Evolutionary conservation across 2,888 invertebrate genomes (phyloP).

Genomic region (Euphydryas editha): DNA sequence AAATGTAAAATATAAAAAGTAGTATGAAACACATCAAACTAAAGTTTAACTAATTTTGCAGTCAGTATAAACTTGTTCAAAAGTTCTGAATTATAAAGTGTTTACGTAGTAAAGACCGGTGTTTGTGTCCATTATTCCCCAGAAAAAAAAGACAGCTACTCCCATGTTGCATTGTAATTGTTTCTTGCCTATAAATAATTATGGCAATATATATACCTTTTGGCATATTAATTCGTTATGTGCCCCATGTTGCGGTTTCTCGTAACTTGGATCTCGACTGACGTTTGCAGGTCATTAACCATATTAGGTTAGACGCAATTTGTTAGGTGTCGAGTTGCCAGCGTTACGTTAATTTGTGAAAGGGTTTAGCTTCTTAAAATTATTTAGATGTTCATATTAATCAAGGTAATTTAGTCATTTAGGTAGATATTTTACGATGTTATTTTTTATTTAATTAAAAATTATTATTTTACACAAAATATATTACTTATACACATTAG

Average conservation of each 20-base stretch:
- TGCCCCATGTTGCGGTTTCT: conserved; percentile 8
- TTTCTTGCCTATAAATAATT: background rate
- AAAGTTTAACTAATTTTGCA: conserved; percentile 1
- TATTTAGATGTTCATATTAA: background rate
- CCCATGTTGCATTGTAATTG: background rate
- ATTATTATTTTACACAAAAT: too few species aligned
- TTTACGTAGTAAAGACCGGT: background rate
- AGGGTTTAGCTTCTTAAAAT: conserved; percentile 6
- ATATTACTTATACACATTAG: too few species aligned
- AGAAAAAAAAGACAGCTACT: background rate
- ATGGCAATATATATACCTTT: background rate
- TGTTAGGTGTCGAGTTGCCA: conserved; percentile 16
- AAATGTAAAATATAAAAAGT: background rate
- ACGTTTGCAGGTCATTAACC: conserved; percentile 23
- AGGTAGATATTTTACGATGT: background rate
- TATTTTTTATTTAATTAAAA: background rate
- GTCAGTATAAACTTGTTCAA: background rate
- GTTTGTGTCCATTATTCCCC: background rate
- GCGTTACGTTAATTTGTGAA: conserved; percentile 22
- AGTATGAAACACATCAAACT: background rate
- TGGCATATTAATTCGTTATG: background rate
- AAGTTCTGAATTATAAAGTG: background rate
- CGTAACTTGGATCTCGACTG: conserved; percentile 6
- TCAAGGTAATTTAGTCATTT: conserved; percentile 1
- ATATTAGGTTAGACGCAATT: conserved; percentile 17